Evolutionary conservation across 2,888 invertebrate genomes (phyloP).

Genomic region (Watsonalla binaria): DNA sequence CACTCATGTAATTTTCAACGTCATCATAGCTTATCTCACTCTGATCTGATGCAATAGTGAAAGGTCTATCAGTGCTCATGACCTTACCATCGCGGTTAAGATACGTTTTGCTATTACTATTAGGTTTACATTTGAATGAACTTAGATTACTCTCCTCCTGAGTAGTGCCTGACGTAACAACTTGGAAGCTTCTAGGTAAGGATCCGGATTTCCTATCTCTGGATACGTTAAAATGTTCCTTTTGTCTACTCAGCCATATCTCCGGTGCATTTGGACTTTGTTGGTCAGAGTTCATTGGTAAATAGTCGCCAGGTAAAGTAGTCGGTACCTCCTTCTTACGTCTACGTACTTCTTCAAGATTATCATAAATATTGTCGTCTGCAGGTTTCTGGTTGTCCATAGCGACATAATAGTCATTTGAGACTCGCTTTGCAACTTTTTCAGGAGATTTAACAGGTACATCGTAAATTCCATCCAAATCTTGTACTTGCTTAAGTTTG

Average conservation of each 20-base stretch:
- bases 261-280: conserved; percentile 81
- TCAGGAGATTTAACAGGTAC: conserved; percentile 61
- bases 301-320: conserved; percentile 50
- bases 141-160: conserved; percentile 64
- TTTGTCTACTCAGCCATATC: conserved; percentile 85
- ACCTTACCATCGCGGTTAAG: conserved; percentile 80
- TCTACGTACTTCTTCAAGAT: conserved; percentile 59
- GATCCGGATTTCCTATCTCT: conserved; percentile 86
- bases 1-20: conserved; percentile 78
- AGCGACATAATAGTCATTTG: conserved; percentile 54
- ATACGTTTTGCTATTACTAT: conserved; percentile 70
- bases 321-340: conserved; percentile 52
- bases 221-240: conserved; percentile 82
- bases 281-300: conserved; percentile 66
- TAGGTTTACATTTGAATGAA: conserved; percentile 65
- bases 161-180: conserved; percentile 66
- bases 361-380: conserved; percentile 62
- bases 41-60: conserved; percentile 85
- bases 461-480: conserved; percentile 62
- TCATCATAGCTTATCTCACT: conserved; percentile 83
- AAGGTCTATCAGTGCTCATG: conserved; percentile 81
- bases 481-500: conserved; percentile 46
- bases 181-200: conserved; percentile 87
- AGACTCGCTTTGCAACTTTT: conserved; percentile 34
- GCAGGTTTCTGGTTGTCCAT: conserved; percentile 52